Conservation (phyloP, 1,140 invertebrate genomes). For the Anagrus nilaparvatae region DNA sequence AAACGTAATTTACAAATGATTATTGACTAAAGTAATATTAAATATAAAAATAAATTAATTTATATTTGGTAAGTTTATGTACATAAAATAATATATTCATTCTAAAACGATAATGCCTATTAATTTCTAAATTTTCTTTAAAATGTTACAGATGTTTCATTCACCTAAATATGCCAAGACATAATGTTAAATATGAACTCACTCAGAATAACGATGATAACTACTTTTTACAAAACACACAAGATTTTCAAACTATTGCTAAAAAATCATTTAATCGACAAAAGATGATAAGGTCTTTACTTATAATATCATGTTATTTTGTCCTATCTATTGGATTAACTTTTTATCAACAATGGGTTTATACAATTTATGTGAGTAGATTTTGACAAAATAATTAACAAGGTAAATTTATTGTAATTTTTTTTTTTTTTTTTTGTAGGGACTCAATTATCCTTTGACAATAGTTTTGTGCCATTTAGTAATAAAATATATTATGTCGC, state of each 20-base stretch:
- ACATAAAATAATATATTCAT: not conserved
- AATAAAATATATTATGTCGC: slow-evolving; percentile 71
- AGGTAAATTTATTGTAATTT: not conserved
- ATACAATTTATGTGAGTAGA: slow-evolving; percentile 56
- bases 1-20: no score
- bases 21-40: no score
- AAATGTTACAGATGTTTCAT: slow-evolving; percentile 2
- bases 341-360: slow-evolving; percentile 90
- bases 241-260: slow-evolving; percentile 26
- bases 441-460: slow-evolving; percentile 69
- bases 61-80: no score
- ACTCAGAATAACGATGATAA: slow-evolving; percentile 33
- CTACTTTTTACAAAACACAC: slow-evolving; percentile 29
- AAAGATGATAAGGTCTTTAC: slow-evolving; percentile 34
- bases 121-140: slow-evolving; percentile 6
- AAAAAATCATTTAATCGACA: slow-evolving; percentile 29
- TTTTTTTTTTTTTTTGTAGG: slow-evolving; percentile 45
- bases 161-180: slow-evolving; percentile 35
- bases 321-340: slow-evolving; percentile 87
- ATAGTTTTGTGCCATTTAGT: slow-evolving; percentile 77
- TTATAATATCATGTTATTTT: slow-evolving; percentile 73
- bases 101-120: no score
- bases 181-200: slow-evolving; percentile 39
- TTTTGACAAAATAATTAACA: slow-evolving; percentile 7
- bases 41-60: no score